Evolutionary conservation across 2,888 invertebrate genomes (phyloP), one percentile per base, ranked within the genome.

Genomic region (Drosophila neutralis): DNA sequence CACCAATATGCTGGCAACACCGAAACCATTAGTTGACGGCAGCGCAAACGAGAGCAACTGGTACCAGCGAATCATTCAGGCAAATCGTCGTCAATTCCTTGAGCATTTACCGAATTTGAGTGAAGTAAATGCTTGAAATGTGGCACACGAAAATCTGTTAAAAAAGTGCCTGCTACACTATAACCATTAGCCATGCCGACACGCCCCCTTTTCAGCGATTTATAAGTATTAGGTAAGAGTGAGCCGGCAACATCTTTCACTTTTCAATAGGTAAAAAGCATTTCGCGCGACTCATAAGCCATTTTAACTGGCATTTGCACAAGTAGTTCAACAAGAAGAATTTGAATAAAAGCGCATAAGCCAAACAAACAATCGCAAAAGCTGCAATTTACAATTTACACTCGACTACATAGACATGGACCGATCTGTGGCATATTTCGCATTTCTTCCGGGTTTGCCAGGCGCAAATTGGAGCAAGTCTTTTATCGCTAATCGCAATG

Each of bases 11-110:
- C 33, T 76, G 65, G 74, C 76, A 18, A 56, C 74, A 45, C 90
- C 89, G 42, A 75, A 48, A 58, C 84, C 90, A 57, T 68, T 83
- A 70, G 73, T 58, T 57, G 72, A 67, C 33, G 53, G 54, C 54
- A 64, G 61, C 48, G 53, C 31, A 48, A 56, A 62, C 52, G 69
- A 45, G 13, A 63, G 51, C 59, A 74, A 70, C 57, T 91, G 91
- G 91, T 90, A 91, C 68, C 76, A 87, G 68, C 73, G 76, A 77
- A 78, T 91, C 67, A 89, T 91, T 67, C 76, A 84, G 48, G 83
- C 90, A 52, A 86, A 89, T 74, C 90, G 91, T 70, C 89, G 87
- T 63, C 82, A 90, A 62, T 91, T 90, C 79, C 83, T 92, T 57
- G 64, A 82, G 66, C 80, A 82, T 76, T 69, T 91, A 61, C 86